Conservation (phyloP, 1,140 invertebrate species). For the Apocrypta bakeri region DNA sequence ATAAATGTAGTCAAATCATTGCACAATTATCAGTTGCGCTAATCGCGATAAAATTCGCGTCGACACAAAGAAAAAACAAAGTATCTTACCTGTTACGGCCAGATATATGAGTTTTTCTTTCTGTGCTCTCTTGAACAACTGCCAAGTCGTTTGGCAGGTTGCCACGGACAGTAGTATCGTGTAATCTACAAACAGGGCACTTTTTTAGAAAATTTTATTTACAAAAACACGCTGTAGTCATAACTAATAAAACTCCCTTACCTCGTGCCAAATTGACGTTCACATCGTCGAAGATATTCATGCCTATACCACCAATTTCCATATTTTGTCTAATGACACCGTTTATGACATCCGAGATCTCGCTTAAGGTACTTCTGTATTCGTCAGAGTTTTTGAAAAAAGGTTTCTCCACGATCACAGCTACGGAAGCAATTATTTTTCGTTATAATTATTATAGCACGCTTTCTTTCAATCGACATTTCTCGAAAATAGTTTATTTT, state of each 20-base stretch:
- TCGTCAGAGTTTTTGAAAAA: conserved; percentile 68
- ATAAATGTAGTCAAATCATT: too few species aligned
- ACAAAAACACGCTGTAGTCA: conserved; percentile 7
- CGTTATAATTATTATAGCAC: too few species aligned
- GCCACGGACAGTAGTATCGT: conserved; percentile 81
- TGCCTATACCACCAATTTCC: conserved; percentile 78
- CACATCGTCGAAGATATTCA: conserved; percentile 79
- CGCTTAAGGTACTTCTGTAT: conserved; percentile 74
- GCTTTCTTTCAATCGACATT: too few species aligned
- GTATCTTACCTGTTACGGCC: conserved; percentile 75
- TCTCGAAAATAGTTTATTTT: too few species aligned
- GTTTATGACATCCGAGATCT: conserved; percentile 78
- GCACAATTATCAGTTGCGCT: too few species aligned
- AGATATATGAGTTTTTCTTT: conserved; percentile 80
- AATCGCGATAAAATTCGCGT: too few species aligned
- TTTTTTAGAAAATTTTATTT: conserved; percentile 24
- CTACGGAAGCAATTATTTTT: conserved; percentile 49
- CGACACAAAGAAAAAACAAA: too few species aligned
- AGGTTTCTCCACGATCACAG: conserved; percentile 63
- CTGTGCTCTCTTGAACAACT: conserved; percentile 76
- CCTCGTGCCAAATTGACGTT: conserved; percentile 80
- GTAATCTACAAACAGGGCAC: conserved; percentile 75
- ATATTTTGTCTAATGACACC: conserved; percentile 77
- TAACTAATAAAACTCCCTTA: conserved; percentile 60
- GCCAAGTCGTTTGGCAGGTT: conserved; percentile 82